Evolutionary conservation across 2,113 vertebrate genomes (phyloP), one percentile per base, ranked within the genome.

Genomic region (Oreochromis aureus): DNA sequence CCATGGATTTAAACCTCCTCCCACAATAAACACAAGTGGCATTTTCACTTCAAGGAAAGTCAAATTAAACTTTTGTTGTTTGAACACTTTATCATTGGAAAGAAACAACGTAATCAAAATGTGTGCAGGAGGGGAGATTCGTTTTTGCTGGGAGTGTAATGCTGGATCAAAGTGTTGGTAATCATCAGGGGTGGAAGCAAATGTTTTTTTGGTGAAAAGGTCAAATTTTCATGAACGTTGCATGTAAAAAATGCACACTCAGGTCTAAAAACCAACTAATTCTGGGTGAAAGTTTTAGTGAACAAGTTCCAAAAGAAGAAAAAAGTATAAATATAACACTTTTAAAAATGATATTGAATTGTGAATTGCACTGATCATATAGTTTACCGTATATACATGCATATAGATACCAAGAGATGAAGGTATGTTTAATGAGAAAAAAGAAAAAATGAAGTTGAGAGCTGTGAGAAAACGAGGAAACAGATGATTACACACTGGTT

Each of bases 1-100:
- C 82, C 78, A 78, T 92, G 91, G 90, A 44, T 80, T 79, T 80
- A 53, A 30, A 3, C 69, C 56, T 69, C 34, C 46, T 80, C 80
- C 61, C 83, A 89, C 34, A 89, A 66, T 86, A 86, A 78, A 86
- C 86, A 86, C 63, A 51, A 90, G 46, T 84, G 86, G 48, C 36
- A 82, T 90, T 89, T 88, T 88, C 46, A 83, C 81, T 84, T 71
- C 24, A 81, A 32, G 41, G 58, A 73, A 73, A 84, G 11, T n/a
- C 48, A 81, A 51, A 11, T 8, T 16, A 32, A 76, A 81, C 24
- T n/a, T 86, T 71, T 56, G 5, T 8, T 30, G 6, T 54, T 24
- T 54, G 30, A 41, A 71, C 80, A 11, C 22, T 71, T 71, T 16
- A 30, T 53, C 15, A 19, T 19, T 19, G 36, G 3, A 81, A 81